A percentile compares a stretch with the other conserved stretches of the same genome.
phyloP scores from a whole-genome alignment of 2,113 vertebrate genomes.

The Anthoscopus minutus region DNA sequence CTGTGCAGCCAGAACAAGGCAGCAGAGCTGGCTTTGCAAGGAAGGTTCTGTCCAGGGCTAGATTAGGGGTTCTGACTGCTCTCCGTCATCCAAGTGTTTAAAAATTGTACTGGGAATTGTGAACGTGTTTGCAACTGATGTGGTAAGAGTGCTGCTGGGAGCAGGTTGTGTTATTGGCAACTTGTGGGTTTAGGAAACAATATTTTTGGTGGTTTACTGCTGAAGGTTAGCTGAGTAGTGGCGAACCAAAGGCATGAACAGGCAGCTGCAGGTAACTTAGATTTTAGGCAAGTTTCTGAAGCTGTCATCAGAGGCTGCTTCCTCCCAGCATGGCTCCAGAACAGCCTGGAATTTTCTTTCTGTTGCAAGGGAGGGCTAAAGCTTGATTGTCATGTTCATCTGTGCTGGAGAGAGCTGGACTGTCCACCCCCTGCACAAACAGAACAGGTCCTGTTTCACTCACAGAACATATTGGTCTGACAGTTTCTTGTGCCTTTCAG shows the following conservation, averaged over 20 bases:
- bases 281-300: not conserved
- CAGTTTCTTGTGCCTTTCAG: not conserved
- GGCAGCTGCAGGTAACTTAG: not conserved
- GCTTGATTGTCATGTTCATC: not conserved
- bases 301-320: not conserved
- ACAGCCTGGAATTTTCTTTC: not conserved
- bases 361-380: not conserved
- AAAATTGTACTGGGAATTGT: not conserved
- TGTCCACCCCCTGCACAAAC: not conserved
- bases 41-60: not conserved
- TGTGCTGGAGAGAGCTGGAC: not conserved
- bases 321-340: not conserved
- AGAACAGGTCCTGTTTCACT: not conserved
- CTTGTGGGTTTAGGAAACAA: not conserved
- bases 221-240: not conserved
- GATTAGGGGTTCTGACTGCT: not conserved
- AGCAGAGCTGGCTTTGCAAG: not conserved
- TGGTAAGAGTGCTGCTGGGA: not conserved
- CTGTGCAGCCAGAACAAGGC: not conserved
- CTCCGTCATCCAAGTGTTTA: not conserved
- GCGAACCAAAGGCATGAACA: not conserved
- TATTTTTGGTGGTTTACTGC: not conserved
- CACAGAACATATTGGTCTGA: not conserved
- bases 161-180: not conserved
- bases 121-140: fast-evolving